Evolutionary conservation across 2,888 invertebrate species (phyloP).

Genomic region (Baccha elongata): DNA sequence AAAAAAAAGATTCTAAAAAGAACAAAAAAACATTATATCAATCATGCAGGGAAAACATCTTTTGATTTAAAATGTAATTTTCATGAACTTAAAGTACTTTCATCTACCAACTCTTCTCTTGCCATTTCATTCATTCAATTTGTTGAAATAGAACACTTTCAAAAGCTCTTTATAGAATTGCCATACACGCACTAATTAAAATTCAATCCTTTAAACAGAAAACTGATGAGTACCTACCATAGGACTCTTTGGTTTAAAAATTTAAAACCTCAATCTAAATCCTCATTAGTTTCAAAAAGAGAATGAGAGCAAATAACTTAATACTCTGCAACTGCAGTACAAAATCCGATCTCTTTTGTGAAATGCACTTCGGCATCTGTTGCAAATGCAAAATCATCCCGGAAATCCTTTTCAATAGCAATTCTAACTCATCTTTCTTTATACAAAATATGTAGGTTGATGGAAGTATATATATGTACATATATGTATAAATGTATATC

Average conservation of each 20-base stretch:
- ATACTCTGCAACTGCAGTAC: neutral
- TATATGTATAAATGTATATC: too few species aligned
- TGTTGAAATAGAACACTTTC: too few species aligned
- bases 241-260: too few species aligned
- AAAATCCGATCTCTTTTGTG: neutral
- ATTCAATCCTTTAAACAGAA: constrained; percentile 1
- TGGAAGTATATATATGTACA: constrained; percentile 3
- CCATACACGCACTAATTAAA: constrained; percentile 29
- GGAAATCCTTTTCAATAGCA: constrained; percentile 24
- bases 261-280: constrained; percentile 23
- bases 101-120: too few species aligned
- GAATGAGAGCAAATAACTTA: neutral
- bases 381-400: constrained; percentile 9
- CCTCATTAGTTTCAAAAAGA: constrained; percentile 23
- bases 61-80: too few species aligned
- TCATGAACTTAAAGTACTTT: too few species aligned
- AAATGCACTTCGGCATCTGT: neutral
- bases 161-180: too few species aligned
- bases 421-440: neutral
- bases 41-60: too few species aligned
- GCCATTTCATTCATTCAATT: too few species aligned
- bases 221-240: neutral
- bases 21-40: too few species aligned
- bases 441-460: neutral
- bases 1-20: too few species aligned